Conservation (phyloP, 2,113 vertebrate genomes). For the Eudorcas thomsonii region DNA sequence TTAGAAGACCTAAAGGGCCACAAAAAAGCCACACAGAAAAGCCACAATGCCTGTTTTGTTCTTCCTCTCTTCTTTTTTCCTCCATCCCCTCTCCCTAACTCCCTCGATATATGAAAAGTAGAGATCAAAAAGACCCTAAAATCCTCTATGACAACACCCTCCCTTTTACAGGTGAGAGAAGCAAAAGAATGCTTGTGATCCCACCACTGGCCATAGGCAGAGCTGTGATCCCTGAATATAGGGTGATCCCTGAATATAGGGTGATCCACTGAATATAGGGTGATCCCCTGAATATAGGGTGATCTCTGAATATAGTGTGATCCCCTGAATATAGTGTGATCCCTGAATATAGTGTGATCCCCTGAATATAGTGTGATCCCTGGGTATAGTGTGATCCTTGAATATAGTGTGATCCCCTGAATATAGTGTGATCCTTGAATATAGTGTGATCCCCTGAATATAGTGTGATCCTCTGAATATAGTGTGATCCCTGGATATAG, state of each 20-base stretch:
- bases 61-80: background rate
- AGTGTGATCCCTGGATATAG: background rate
- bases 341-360: too few relatives aligned
- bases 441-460: background rate
- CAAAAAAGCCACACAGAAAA: background rate
- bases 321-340: too few relatives aligned
- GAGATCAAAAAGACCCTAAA: background rate
- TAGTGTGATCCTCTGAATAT: background rate
- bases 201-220: background rate
- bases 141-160: background rate
- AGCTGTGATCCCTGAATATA: background rate
- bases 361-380: too few relatives aligned
- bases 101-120: background rate
- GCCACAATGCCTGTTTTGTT: background rate
- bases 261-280: background rate
- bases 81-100: background rate
- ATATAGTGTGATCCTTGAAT: background rate
- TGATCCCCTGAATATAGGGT: too few relatives aligned
- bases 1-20: background rate
- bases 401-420: too few relatives aligned
- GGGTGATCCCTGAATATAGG: background rate
- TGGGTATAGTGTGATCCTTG: too few relatives aligned
- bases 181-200: background rate
- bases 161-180: background rate
- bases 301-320: too few relatives aligned